Evolutionary conservation across 2,797 vertebrate genomes (phyloP), one percentile per base, ranked within the genome.

Genomic region (Enteromius paludinosus): DNA sequence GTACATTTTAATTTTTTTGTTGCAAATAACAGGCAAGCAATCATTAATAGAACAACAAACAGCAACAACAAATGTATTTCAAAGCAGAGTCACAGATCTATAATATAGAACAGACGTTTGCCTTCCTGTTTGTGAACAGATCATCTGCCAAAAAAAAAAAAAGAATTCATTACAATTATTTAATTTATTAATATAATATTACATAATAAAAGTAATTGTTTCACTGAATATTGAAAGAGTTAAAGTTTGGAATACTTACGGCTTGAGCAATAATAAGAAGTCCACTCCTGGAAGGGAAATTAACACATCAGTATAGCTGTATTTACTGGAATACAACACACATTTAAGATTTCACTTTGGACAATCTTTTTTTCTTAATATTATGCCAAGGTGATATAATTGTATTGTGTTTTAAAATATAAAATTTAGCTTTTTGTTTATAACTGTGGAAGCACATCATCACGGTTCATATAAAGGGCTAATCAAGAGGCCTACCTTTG

Each of bases 241-340:
- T 54, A 56, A 68, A 78, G 9, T 17, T 56, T 56, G 9, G 10
- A 38, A 61, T 59, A 80, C 78, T 35, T 72, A 80, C 78, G n/a
- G 23, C 49, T 47, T 4, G 72, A 47, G 25, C 3, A 61, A 3
- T 69, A 69, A 62, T 35, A 80, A 8, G n/a, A 45, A 43, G 18
- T 47, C 11, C 23, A 14, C 0, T 49, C 62, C 78, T 80, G 18
- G 5, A 80, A 71, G 0, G 10, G 52, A 71, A 80, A 54, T 71
- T 1, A 45, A 80, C 43, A 45, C n/a, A 54, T 80, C 3, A 69
- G 17, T 59, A 59, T 79, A 30, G n/a, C 7, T 43, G 14, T 18
- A 43, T 25, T 28, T 15, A 20, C 10, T 10, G 38, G 4, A 35
- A 54, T 38, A 41, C 14, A 69, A 43, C 23, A 25, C 20, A 54